These are phyloP conservation scores for Willowsia nigromaculata DNA, from an alignment of 2,888 invertebrate genomes.

Conservation along the genomic window DNA sequence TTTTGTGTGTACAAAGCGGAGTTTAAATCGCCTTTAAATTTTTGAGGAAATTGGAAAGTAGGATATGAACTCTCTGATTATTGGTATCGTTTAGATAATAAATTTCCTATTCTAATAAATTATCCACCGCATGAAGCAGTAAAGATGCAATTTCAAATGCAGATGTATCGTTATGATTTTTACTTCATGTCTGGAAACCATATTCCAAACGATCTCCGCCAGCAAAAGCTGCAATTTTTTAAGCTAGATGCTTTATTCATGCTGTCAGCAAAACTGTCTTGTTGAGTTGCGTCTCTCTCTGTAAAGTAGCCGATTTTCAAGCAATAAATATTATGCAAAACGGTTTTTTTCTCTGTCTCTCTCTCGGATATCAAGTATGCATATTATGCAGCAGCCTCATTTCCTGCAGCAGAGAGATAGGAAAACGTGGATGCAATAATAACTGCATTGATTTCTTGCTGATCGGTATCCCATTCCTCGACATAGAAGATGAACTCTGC, in stretches of 20 bases:
- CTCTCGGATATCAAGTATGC: neutral
- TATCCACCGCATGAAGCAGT: neutral
- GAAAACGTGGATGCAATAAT: slow-evolving; percentile 4
- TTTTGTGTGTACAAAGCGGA: neutral
- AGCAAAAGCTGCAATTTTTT: neutral
- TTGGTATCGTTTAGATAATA: neutral
- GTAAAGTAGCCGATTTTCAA: slow-evolving; percentile 10
- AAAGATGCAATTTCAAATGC: neutral
- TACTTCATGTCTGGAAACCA: slow-evolving; percentile 20
- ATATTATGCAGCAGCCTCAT: no score
- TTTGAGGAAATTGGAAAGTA: slow-evolving; percentile 10
- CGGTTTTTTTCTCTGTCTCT: neutral
- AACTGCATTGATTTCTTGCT: slow-evolving; percentile 8
- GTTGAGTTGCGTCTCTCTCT: neutral
- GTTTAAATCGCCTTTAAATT: neutral
- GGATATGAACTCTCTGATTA: neutral
- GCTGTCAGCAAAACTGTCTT: slow-evolving; percentile 60
- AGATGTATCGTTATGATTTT: neutral
- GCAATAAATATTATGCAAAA: slow-evolving; percentile 64
- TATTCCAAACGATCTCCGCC: neutral
- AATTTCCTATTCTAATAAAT: neutral
- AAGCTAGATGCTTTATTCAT: slow-evolving; percentile 9
- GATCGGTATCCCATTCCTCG: neutral
- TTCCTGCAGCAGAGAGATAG: neutral
- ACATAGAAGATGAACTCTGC: neutral